Conservation (phyloP, 2,888 invertebrate genomes). For the Campopleginae sp. region DNA sequence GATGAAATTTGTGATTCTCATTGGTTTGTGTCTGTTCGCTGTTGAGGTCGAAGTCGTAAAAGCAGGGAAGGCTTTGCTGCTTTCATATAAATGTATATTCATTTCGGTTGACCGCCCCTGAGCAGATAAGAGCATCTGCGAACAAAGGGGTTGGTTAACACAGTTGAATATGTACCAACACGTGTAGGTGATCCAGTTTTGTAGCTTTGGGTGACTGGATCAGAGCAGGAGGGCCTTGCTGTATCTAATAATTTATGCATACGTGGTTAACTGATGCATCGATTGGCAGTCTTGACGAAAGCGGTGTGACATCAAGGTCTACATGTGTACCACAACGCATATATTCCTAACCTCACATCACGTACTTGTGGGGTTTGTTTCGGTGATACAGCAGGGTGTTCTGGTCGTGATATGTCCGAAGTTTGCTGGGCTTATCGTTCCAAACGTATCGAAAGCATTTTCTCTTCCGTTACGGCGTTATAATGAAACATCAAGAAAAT, state of each 20-base stretch:
- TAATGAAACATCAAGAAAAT: background rate
- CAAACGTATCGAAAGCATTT: background rate
- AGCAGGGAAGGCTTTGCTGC: conserved; percentile 39
- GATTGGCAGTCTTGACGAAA: conserved; percentile 13
- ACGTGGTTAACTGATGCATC: conserved; percentile 56
- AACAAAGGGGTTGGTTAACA: conserved; percentile 32
- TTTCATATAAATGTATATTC: conserved; percentile 3
- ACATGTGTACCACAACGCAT: background rate
- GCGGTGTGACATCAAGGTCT: conserved; percentile 5
- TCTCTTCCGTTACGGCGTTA: background rate
- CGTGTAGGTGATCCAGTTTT: conserved; percentile 18
- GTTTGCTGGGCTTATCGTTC: background rate
- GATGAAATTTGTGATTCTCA: conserved; percentile 48
- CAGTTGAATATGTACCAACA: conserved; percentile 9
- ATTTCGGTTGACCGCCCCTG: conserved; percentile 10
- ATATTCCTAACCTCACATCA: background rate
- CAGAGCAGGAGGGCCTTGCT: conserved; percentile 1
- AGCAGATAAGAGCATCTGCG: conserved; percentile 25
- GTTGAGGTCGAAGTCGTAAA: conserved; percentile 57
- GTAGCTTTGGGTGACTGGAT: conserved; percentile 18
- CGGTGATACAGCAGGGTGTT: background rate
- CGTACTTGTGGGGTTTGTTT: background rate
- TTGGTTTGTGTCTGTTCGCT: conserved; percentile 6
- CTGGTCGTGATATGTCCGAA: background rate
- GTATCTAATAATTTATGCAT: conserved; percentile 62